A percentile compares a stretch with the other conserved stretches of the same genome.
phyloP scores from a whole-genome alignment of 2,888 invertebrate species.

The Seladonia tumulorum region DNA sequence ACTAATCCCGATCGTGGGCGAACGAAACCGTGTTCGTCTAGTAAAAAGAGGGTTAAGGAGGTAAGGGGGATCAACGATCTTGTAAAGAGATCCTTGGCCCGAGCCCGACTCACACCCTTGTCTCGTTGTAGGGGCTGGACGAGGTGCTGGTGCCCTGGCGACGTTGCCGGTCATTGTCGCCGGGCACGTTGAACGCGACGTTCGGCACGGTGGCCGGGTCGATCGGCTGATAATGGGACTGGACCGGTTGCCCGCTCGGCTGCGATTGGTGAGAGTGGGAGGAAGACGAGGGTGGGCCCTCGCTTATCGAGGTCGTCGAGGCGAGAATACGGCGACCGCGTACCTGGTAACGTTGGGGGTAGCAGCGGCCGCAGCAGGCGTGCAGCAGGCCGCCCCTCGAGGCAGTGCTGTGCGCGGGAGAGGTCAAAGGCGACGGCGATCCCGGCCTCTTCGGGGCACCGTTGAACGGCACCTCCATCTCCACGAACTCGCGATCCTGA shows the following conservation, averaged over 20 bases:
- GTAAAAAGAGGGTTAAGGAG: background rate
- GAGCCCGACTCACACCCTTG: conserved; percentile 79
- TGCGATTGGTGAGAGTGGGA: conserved; percentile 80
- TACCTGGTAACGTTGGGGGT: conserved; percentile 95
- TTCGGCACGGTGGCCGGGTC: conserved; percentile 80
- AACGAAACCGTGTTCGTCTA: background rate
- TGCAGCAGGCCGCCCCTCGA: conserved; percentile 89
- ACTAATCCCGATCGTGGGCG: conserved; percentile 10
- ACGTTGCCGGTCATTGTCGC: conserved; percentile 75
- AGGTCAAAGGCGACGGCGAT: conserved; percentile 94
- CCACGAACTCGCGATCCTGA: conserved; percentile 98
- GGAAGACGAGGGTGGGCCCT: conserved; percentile 80
- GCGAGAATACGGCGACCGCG: conserved; percentile 84
- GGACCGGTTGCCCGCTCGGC: conserved; percentile 61
- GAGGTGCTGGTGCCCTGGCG: conserved; percentile 68
- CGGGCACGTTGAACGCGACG: conserved; percentile 81
- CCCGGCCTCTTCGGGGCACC: conserved; percentile 96
- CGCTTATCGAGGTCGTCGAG: conserved; percentile 83
- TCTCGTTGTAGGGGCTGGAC: conserved; percentile 82
- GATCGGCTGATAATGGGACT: conserved; percentile 71
- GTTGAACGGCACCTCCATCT: conserved; percentile 97
- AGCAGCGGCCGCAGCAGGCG: conserved; percentile 93
- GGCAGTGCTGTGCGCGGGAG: conserved; percentile 93
- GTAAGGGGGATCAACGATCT: background rate
- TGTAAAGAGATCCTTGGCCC: conserved; percentile 48